Conservation (phyloP, 2,113 vertebrate species). For the Peromyscus maniculatus region DNA sequence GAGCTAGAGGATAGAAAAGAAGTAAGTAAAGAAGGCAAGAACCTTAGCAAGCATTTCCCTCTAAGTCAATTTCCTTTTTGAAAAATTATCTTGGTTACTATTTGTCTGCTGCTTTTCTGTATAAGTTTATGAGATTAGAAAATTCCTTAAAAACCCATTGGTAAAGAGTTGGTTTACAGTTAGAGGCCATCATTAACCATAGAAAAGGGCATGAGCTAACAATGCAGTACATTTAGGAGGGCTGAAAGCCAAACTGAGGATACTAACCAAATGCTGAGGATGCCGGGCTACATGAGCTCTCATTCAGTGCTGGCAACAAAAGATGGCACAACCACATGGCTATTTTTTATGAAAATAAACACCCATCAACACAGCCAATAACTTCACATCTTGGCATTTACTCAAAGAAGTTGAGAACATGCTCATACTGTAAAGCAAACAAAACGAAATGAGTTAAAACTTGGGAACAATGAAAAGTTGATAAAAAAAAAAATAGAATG, state of each 20-base stretch:
- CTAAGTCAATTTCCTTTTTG: not conserved
- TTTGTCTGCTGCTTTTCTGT: not conserved
- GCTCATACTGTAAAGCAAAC: not conserved
- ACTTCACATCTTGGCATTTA: not conserved
- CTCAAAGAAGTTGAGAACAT: conserved; percentile 4
- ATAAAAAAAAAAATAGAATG: not conserved
- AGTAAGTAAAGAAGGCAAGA: not conserved
- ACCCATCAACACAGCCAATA: not conserved
- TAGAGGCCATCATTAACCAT: not conserved
- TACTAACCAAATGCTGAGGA: not conserved
- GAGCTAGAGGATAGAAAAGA: not conserved
- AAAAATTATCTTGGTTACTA: not conserved
- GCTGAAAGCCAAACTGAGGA: not conserved
- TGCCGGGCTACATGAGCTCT: not conserved
- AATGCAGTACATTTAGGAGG: not conserved
- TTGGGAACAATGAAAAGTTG: not conserved
- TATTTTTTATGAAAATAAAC: not conserved
- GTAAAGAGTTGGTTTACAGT: not conserved
- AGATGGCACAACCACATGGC: not conserved
- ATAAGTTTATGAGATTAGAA: conserved; percentile 1
- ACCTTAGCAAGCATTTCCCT: not conserved
- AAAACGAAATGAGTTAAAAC: not conserved
- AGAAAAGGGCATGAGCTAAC: not conserved
- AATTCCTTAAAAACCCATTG: not conserved
- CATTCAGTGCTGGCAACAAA: not conserved